phyloP scores from a whole-genome alignment of 2,113 vertebrate species.

The Hydropotes inermis region DNA sequence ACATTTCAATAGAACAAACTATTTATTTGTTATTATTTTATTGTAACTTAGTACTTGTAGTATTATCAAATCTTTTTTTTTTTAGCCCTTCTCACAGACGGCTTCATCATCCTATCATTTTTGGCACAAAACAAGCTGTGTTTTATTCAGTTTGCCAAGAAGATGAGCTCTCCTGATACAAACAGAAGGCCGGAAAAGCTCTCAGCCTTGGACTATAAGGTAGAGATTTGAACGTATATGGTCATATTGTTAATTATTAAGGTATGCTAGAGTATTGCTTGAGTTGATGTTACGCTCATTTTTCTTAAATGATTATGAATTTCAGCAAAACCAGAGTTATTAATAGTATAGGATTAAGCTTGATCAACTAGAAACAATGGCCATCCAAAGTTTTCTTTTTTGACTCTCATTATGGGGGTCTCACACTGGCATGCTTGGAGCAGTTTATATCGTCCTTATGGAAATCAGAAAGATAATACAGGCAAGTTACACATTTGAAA shows the following conservation, averaged over 20 bases:
- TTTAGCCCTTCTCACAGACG: conserved; percentile 90
- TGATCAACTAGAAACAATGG: conserved; percentile 6
- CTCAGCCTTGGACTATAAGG: conserved; percentile 92
- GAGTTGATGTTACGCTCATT: neutral
- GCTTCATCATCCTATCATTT: conserved; percentile 93
- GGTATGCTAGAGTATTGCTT: neutral
- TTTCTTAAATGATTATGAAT: conserved; percentile 22
- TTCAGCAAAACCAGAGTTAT: conserved; percentile 34
- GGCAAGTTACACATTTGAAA: conserved; percentile 23
- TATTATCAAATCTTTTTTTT: conserved; percentile 47
- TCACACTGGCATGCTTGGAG: conserved; percentile 11
- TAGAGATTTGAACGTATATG: conserved; percentile 57
- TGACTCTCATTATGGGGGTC: neutral
- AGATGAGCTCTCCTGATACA: conserved; percentile 83
- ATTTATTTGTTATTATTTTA: conserved; percentile 29
- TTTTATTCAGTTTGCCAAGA: conserved; percentile 91
- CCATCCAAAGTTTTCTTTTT: neutral
- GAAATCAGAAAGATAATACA: neutral
- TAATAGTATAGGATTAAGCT: neutral
- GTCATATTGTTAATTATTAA: neutral
- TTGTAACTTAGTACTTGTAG: conserved; percentile 24
- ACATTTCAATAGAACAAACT: conserved; percentile 37
- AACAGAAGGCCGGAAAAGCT: conserved; percentile 90
- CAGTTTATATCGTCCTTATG: neutral
- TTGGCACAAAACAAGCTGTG: conserved; percentile 91